Evolutionary conservation across 2,797 vertebrate genomes (phyloP), one percentile per base, ranked within the genome.

Genomic region (Notolepis coatsorum): DNA sequence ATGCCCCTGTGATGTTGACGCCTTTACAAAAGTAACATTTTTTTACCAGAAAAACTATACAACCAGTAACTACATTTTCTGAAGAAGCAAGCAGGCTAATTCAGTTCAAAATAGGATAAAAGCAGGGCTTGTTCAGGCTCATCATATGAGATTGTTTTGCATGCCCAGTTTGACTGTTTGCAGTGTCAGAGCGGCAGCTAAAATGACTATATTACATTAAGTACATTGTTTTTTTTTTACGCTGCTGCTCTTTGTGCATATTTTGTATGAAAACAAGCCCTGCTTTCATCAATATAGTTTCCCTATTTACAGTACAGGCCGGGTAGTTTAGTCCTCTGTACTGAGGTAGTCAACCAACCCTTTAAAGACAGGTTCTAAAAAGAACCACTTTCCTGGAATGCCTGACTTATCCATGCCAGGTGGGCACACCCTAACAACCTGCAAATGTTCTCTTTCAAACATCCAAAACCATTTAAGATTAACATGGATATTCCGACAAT

Each of bases 361-460:
- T 97, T 97, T 97, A 96, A 92, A 98, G 97, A 93, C 90, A 95
- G 95, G 97, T 98, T 98, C 97, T 98, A 94, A 99, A 99, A 97
- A 99, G 97, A 99, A 99, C 97, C 96, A 98, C 96, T 97, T 97
- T 98, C 91, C 96, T 98, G 98, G 98, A 99, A 99, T 98, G 97
- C 97, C 96, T 98, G 96, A 98, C 96, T 97, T 96, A 95, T 98
- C 95, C 95, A 96, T 95, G 95, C 95, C 94, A 98, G 96, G 96
- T 96, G 97, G 98, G 97, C 97, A 98, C 96, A 99, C 97, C 96
- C 85, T 94, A 94, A 96, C 92, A 91, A 95, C 96, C 96, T 95
- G 96, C 96, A 95, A 94, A 92, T 89, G 85, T 90, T 91, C 85
- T 89, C 82, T 88, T 89, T 91, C 92, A 91, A 90, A 90, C 90